Percentiles rank a stretch among this genome's conserved stretches.
phyloP scores from a whole-genome alignment of 2,888 invertebrate species.

The Netelia melanura region DNA sequence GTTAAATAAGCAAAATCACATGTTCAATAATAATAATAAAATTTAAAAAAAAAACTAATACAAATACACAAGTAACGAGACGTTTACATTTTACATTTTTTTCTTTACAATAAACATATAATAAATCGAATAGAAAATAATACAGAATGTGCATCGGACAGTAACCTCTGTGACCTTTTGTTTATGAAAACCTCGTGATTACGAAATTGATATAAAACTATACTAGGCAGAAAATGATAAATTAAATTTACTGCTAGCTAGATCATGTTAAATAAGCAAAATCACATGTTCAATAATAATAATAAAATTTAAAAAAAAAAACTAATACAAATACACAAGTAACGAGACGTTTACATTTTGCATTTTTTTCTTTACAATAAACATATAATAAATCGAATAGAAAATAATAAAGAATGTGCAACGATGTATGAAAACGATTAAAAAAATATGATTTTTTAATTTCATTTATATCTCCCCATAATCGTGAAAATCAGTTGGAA shows the following conservation, averaged over 20 bases:
- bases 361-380: too few relatives aligned
- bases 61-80: not conserved
- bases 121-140: not conserved
- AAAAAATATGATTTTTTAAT: conserved; percentile 1
- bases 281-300: not conserved
- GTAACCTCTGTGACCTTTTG: conserved; percentile 44
- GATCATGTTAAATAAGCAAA: not conserved
- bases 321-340: not conserved
- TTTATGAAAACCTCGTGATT: conserved; percentile 33
- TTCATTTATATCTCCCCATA: not conserved
- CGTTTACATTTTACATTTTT: not conserved
- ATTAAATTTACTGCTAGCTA: not conserved
- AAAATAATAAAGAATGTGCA: not conserved
- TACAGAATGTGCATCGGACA: not conserved
- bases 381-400: not conserved
- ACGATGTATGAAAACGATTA: not conserved
- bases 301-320: not conserved
- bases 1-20: not conserved
- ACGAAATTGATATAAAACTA: conserved; percentile 18
- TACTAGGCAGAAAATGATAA: not conserved
- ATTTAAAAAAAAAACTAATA: not conserved
- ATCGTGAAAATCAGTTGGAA: conserved; percentile 13
- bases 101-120: too few relatives aligned
- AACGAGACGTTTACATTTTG: not conserved
- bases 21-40: not conserved